Base-by-base conservation (phyloP, 2,113 vertebrate genomes). In the Nymphicus hollandicus region DNA sequence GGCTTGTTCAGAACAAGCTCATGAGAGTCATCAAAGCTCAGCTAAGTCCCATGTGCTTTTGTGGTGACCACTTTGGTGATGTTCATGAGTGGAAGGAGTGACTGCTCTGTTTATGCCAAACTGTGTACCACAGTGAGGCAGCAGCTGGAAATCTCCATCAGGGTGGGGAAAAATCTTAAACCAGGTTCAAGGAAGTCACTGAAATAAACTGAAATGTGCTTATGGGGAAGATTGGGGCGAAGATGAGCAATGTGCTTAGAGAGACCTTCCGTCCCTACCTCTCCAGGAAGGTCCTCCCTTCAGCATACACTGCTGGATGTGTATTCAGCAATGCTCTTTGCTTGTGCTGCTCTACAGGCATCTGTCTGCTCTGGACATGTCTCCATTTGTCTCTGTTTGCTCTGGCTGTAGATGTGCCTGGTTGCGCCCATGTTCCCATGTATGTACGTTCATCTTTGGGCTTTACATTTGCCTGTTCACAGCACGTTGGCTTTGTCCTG, bases 121-220 rank as follows among this genome's bases (percentile, higher is more conserved):
- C 46, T 17, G 1, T 41, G 37, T 13, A 19, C 71, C 0, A 0
- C 25, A 25, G 3, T 8, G 65, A 56, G 64, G 60, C 0, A 0
- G 33, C 47, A 49, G 71, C n/a, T 55, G 69, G 80, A 74, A 95
- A 33, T 2, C 41, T 41, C 41, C 41, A 41, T 41, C 41, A 41
- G 5, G 14, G 14, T 28, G 33, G 17, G 35, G 35, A 14, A 79
- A 49, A 71, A 52, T 31, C 43, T 92, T 86, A 90, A 90, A 70
- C 31, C 17, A 25, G 56, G 27, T 81, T 86, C 64, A 68, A 58
- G 35, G 17, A 90, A 81, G 47, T 71, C 35, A n/a, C 46, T 78
- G 81, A 53, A 82, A 65, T 74, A 63, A 80, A 64, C 49, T 55
- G 66, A 83, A 83, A 37, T 20, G 3, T 68, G 25, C 71, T 90